Conservation (phyloP, 2,888 invertebrate genomes). For the Pseudoips prasinana region DNA sequence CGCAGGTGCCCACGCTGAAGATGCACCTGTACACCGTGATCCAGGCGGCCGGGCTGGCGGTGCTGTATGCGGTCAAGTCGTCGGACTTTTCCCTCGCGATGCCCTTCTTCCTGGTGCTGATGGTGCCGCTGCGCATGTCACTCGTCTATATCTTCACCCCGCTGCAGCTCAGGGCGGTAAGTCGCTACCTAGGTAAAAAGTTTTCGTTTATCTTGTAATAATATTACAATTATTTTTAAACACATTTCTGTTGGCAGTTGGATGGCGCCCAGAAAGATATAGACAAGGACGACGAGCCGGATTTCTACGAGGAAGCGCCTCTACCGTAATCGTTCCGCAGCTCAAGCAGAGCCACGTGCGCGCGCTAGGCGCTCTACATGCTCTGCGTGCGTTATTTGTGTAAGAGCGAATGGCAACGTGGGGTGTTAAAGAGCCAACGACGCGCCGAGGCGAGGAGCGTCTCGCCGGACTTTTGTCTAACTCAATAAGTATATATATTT, state of each 20-base stretch:
- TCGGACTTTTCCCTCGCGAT: conserved; percentile 94
- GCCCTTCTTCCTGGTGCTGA: conserved; percentile 95
- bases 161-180: conserved; percentile 92
- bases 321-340: too few relatives aligned
- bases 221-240: background rate
- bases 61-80: conserved; percentile 95
- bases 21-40: conserved; percentile 96
- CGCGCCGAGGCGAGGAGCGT: too few relatives aligned
- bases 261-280: conserved; percentile 93
- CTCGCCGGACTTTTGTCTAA: too few relatives aligned
- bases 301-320: conserved; percentile 96
- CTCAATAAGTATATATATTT: too few relatives aligned
- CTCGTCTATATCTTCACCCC: conserved; percentile 88
- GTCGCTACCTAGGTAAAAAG: conserved; percentile 2
- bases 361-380: background rate
- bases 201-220: background rate
- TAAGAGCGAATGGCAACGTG: too few relatives aligned
- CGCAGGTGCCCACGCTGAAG: conserved; percentile 91
- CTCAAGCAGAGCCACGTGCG: conserved; percentile 46
- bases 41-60: conserved; percentile 89
- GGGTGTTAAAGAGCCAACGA: too few relatives aligned
- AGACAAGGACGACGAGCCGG: conserved; percentile 93
- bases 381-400: too few relatives aligned
- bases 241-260: conserved; percentile 78
- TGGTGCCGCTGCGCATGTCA: conserved; percentile 93